Conservation (phyloP, 2,888 invertebrate species). For the Rugalucina vietnamica region DNA sequence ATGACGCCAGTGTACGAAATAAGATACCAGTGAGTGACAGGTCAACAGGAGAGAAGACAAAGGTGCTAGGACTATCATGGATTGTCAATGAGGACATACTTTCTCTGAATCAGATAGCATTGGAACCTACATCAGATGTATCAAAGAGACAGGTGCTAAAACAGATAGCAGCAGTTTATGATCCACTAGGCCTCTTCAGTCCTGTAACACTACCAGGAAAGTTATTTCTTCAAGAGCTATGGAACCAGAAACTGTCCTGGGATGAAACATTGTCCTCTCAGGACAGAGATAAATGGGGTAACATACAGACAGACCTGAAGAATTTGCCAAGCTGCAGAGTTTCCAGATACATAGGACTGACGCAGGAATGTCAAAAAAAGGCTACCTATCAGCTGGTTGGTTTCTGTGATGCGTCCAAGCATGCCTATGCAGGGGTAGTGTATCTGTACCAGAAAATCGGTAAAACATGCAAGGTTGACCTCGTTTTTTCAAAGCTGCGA, state of each 20-base stretch:
- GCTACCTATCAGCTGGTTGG: background rate
- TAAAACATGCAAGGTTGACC: background rate
- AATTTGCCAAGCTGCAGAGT: background rate
- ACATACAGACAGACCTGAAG: background rate
- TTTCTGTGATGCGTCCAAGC: background rate
- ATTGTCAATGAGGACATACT: background rate
- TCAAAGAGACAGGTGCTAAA: constrained; percentile 12
- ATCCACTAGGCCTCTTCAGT: constrained; percentile 16
- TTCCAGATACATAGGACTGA: background rate
- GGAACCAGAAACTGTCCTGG: constrained; percentile 4
- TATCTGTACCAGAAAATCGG: background rate
- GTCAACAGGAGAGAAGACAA: background rate
- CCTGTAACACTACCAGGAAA: constrained; percentile 13
- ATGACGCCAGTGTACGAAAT: background rate
- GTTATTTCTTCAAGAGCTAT: constrained; percentile 5
- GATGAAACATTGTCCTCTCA: constrained; percentile 7
- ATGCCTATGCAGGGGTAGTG: background rate
- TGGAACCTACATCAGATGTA: background rate
- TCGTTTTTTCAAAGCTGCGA: background rate
- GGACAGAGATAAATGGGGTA: background rate
- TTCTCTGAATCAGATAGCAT: background rate
- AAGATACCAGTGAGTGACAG: background rate
- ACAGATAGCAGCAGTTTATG: constrained; percentile 9
- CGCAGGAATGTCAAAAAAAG: background rate
- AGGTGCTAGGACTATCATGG: background rate